Evolutionary conservation across 2,113 vertebrate species (phyloP), one percentile per base, ranked within the genome.

Genomic region (Octodon degus): DNA sequence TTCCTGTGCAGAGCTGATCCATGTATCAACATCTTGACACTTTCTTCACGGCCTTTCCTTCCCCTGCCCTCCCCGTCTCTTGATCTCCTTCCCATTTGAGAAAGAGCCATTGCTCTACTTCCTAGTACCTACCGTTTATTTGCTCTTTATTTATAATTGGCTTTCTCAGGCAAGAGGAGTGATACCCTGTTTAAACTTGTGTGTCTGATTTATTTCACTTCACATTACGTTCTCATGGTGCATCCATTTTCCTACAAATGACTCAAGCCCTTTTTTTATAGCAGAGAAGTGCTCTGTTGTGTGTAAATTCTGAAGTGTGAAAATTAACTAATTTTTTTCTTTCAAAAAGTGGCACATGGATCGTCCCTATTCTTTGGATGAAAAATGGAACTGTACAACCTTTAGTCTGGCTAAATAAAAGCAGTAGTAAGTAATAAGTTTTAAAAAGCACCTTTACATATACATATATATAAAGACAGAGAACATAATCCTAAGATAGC

Each of bases 281-380:
- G 25, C 74, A 77, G 43, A 77, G 74, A 13, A 16, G 43, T 13
- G 16, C 40, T 30, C 24, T 30, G 16, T 50, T 77, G 74, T 27
- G 40, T 14, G 25, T 30, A 30, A 50, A 50, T 95, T 90, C 89
- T 94, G 88, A 86, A 88, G 37, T 68, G 8, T 77, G 86, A 96
- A 55, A 95, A 96, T 77, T 98, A 96, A 97, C 90, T 30, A 68
- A 86, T 93, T 2, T 14, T 96, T 81, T 97, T 96, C 97, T 96
- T 67, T 80, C 86, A 7, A 97, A 96, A 98, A 99, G 98, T 97
- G 96, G 96, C 62, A 98, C 98, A 24, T 99, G 99, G 99, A 98
- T 98, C 97, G 91, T 99, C 96, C 99, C 99, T 97, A 82, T 99
- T 97, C 98, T 97, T 97, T 99, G 99, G 99, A 98, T 99, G 91